Base-by-base conservation (phyloP, 2,113 vertebrate genomes). In the Procavia capensis region DNA sequence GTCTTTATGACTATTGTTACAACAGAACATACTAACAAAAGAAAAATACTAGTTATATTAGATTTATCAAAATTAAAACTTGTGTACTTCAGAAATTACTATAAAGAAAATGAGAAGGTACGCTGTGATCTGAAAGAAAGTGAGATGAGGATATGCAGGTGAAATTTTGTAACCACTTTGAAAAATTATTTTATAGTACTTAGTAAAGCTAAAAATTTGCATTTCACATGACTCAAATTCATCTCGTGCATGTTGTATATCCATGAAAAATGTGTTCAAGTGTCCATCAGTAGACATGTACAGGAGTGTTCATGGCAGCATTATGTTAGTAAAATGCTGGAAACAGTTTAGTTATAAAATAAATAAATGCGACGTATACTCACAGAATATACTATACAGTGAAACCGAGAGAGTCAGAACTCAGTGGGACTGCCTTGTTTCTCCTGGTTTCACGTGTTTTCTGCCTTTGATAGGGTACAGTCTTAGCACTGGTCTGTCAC, bases 61-160 rank as follows among this genome's bases (percentile, higher is more conserved):
- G 50, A 54, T 13, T 54, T 88, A 85, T 95, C n/a, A 88, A 93
- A 90, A 81, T 45, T 41, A 39, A 90, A 79, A 10, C 39, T 59
- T 85, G 3, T 22, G 10, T 10, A 72, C 41, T 81, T 80, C 16
- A 50, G 54, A 92, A 66, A 34, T 9, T 5, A 82, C 17, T 36
- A 24, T 19, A 57, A 84, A 66, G 76, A 84, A 80, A 74, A 87
- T 11, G 39, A 64, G 85, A 88, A 88, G 7, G 36, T 25, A 70
- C 76, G 17, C 25, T 8, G 6, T 50, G 61, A 11, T 85, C 39
- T 59, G 25, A 31, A 36, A 63, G 29, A 11, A 63, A 82, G 17
- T 59, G 20, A 36, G n/a, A 68, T 24, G 14, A 75, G 45, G 31
- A 31, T 24, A 43, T 43, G 6, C 50, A 88, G 54, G 14, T 68